Evolutionary conservation across 2,797 vertebrate genomes (phyloP), one percentile per base, ranked within the genome.

Genomic region (Hemibagrus guttatus): DNA sequence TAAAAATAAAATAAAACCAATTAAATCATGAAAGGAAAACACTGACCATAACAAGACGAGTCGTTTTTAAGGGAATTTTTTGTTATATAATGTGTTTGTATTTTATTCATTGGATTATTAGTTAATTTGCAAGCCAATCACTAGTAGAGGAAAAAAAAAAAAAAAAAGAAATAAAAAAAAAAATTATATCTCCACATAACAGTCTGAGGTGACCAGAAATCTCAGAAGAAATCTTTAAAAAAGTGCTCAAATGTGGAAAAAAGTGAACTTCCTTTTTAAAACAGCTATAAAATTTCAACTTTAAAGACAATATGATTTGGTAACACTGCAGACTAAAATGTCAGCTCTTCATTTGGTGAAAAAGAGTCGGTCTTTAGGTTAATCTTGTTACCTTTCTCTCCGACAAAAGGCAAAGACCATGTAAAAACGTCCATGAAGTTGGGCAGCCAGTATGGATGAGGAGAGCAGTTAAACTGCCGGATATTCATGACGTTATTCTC

Each of bases 351-450:
- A 39, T 19, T 1, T 8, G 11, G 39, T 7, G 6, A 3, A 16
- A 46, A 26, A 49, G 3, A 46, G 3, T 16, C 2, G 0, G 19
- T 3, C 68, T 39, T 21, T 21, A 19, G 0, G 16, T 7, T 16
- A 1, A 59, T 42, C 91, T 87, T 2, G n/a, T 84, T 82, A 96
- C 95, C 95, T 93, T 96, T 96, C 91, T 96, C 95, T 1, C 95
- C 95, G 0, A 96, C 95, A 17, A 96, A 96, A 61, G 95, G 95
- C 91, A 96, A 92, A 0, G 95, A 96, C 95, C 95, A 96, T 75
- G 95, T 96, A 93, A 96, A 96, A 12, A 96, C 95, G 21, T 96
- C 95, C 95, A 96, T 96, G 91, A 96, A 96, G 94, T 96, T 96
- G 90, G 95, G 95, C 91, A 96, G 94, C 95, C 95, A 96, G 90